Percentiles rank a stretch among this genome's conserved stretches.
Conservation (phyloP, 2,113 vertebrate genomes). For the Motacilla alba region DNA sequence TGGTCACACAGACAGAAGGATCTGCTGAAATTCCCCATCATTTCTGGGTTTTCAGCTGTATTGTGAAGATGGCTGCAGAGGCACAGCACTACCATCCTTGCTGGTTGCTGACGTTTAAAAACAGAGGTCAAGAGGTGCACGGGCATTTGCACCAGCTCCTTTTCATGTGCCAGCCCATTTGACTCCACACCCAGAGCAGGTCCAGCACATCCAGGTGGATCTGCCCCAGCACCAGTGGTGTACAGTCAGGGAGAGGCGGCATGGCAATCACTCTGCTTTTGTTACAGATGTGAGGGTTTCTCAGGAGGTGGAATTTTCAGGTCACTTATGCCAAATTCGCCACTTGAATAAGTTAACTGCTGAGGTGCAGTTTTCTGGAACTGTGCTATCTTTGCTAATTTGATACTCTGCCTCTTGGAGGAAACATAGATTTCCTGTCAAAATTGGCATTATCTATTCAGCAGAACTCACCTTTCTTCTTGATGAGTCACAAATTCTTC, state of each 20-base stretch:
- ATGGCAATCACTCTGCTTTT: background rate
- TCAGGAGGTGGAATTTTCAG: background rate
- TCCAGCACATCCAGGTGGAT: background rate
- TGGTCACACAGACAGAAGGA: background rate
- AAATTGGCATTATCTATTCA: background rate
- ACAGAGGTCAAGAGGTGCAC: background rate
- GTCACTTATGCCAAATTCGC: background rate
- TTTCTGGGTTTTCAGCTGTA: background rate
- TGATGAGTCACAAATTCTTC: background rate
- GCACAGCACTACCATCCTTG: background rate
- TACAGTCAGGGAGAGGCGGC: background rate
- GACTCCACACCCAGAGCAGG: background rate
- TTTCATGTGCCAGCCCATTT: accelerated
- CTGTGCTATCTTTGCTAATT: slow-evolving; percentile 5
- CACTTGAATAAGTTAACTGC: background rate
- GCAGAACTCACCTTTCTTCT: background rate
- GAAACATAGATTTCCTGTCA: slow-evolving; percentile 44
- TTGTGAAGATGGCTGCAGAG: background rate
- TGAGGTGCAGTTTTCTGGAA: slow-evolving; percentile 14
- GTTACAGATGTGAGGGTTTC: background rate
- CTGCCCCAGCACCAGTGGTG: background rate
- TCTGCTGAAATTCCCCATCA: background rate
- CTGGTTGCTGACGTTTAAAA: background rate
- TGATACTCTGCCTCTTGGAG: background rate
- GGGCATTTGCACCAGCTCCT: background rate